Percentiles rank a stretch among this genome's conserved stretches.
Conservation (phyloP, 2,113 vertebrate species). For the Lipophrys pholis region DNA sequence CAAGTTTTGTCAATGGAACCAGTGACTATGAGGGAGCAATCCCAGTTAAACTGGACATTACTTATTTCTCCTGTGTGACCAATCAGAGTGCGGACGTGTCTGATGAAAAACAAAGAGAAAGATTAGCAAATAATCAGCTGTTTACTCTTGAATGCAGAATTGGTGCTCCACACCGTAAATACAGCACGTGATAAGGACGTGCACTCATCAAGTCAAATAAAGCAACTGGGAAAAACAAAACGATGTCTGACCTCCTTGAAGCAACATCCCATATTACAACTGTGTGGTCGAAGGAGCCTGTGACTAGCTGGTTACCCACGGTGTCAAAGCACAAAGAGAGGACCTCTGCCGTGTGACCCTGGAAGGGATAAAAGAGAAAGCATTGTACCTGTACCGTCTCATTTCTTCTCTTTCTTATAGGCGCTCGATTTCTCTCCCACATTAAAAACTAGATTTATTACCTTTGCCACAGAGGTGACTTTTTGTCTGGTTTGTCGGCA, state of each 20-base stretch:
- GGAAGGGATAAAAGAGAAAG: constrained; percentile 22
- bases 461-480: too few species aligned
- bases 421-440: background rate
- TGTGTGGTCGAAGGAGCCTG: constrained; percentile 94
- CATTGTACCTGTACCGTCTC: background rate
- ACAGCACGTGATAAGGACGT: background rate
- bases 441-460: too few species aligned
- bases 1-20: constrained; percentile 95
- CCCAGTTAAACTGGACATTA: constrained; percentile 93
- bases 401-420: background rate
- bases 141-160: too few species aligned
- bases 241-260: constrained; percentile 88
- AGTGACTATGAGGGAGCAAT: constrained; percentile 90
- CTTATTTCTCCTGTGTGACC: constrained; percentile 93
- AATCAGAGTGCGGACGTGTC: constrained; percentile 86
- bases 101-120: constrained; percentile 58
- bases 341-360: constrained; percentile 95
- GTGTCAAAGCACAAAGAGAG: constrained; percentile 92
- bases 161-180: background rate
- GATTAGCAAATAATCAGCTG: constrained; percentile 11
- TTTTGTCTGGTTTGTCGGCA: too few species aligned
- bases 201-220: background rate
- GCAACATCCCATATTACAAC: constrained; percentile 91
- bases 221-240: background rate
- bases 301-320: constrained; percentile 89